Evolutionary conservation across 2,888 invertebrate species (phyloP), one percentile per base, ranked within the genome.

Genomic region (Eupithecia subfuscata): DNA sequence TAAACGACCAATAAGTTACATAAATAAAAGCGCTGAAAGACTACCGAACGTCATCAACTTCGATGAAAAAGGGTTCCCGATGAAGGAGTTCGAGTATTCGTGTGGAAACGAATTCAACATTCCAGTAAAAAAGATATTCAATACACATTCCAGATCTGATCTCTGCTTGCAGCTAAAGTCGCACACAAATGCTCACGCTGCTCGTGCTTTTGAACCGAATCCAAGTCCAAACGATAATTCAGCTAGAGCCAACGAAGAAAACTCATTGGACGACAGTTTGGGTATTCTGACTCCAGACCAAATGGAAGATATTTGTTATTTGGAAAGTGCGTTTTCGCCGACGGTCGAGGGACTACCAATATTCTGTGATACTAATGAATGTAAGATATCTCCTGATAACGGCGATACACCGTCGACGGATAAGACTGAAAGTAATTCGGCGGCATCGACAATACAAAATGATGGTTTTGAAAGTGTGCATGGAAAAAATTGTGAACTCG

Each of bases 261-360:
- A 97, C 88, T 98, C 98, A 2, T 96, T 97, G 83, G 98, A 98
- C 86, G 98, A 98, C 87, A 97, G 97, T 84, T 94, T 98, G 82
- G 98, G 98, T 8, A 98, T 98, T 84, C 93, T 98, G 79, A 98
- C 98, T 14, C 98, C 98, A 0, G 98, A 98, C 92, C 98, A 98
- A 91, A 98, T 98, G 97, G 97, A 97, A 85, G 96, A 96, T 84
- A 96, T 96, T 81, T 96, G 96, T 81, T 95, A 96, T 81, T 92
- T 96, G 82, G 96, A 96, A 84, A 96, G 96, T 85, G 95, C 96
- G 80, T 95, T 96, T 90, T 96, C 96, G 73, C 96, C 96, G 70
- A 96, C 96, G 79, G 96, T 96, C 80, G 96, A 96, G 87, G 96
- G 96, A 83, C 91, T 96, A 84, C 95, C 95, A 79, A 92, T 90